Evolutionary conservation across 1,140 invertebrate genomes (phyloP), one percentile per base, ranked within the genome.

Genomic region (Pseudomyrmex pallidus): DNA sequence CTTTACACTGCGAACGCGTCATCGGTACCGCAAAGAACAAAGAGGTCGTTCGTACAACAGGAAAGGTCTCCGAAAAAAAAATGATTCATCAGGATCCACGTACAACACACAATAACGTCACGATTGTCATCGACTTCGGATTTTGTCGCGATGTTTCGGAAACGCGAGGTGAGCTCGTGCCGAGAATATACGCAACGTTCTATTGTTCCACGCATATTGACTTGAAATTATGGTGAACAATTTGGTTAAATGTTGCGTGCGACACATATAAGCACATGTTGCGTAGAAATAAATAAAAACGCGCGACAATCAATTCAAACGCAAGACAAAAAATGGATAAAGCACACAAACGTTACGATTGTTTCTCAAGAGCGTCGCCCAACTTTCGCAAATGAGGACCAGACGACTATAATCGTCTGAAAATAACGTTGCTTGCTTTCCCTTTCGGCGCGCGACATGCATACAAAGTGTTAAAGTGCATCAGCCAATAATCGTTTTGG

Each of bases 131-230:
- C 83, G 72, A 44, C 74, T 68, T 83, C 46, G 67, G 83, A 70
- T 68, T 56, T 77, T 66, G 52, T 83, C 50, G 48, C 62, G 52
- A 76, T 20, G 46, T 66, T 73, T 64, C 59, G 56, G 78, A 83
- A 88, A 88, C 86, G 35, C 5, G 35, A 35, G 78, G 84, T 88
- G 85, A 88, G 87, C 86, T 46, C 86, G 86, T 88, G 86, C 56
- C 44, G 50, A 54, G 87, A 88, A 88, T 88, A 88, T 88, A 78
- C 67, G 63, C 61, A 73, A 88, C 66, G 52, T 50, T 1, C 2
- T 8, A 74, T 74, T 63, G 48, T 63, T 22, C 15, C 46, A 20
- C 9, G 10, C 44, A 2, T 5, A 17, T n/a, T 52, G 46, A 63
- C 68, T 17, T 12, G 57, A 25, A 22, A 44, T 61, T 61, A 52